These are phyloP conservation scores for Podarcis muralis DNA, from an alignment of 2,113 vertebrate genomes.

Conservation along the genomic window DNA sequence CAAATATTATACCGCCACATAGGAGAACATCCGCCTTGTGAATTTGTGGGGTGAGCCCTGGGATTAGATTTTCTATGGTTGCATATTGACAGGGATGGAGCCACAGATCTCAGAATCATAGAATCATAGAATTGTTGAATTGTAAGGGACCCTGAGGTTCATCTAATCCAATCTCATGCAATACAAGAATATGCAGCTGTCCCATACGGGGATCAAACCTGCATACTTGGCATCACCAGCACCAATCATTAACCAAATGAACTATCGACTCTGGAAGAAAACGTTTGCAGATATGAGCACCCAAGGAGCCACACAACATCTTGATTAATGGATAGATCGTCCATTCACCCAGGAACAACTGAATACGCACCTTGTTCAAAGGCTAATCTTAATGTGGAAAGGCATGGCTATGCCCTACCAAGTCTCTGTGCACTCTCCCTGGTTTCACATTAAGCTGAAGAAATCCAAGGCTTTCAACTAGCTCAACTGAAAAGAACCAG, in stretches of 20 bases:
- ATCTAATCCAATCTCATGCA: too few relatives aligned
- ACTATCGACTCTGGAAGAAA: too few relatives aligned
- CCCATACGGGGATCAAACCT: too few relatives aligned
- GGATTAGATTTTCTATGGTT: slow-evolving; percentile 48
- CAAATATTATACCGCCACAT: slow-evolving; percentile 63
- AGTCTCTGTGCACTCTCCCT: neutral
- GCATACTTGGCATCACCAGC: too few relatives aligned
- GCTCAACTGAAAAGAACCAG: neutral
- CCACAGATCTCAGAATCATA: too few relatives aligned
- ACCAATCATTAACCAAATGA: too few relatives aligned
- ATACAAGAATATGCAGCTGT: too few relatives aligned
- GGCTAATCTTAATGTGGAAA: neutral
- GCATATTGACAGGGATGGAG: neutral
- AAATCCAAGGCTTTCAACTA: neutral
- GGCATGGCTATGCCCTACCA: neutral
- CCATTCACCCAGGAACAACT: neutral
- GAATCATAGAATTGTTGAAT: too few relatives aligned
- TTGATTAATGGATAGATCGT: neutral
- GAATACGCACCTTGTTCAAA: neutral
- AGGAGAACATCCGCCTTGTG: slow-evolving; percentile 44
- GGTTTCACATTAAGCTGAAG: neutral
- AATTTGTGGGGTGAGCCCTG: slow-evolving; percentile 58
- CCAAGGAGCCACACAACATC: neutral
- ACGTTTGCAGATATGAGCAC: too few relatives aligned
- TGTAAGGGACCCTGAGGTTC: too few relatives aligned